Evolutionary conservation across 2,113 vertebrate species (phyloP).

Genomic region (Stigmatopora nigra): DNA sequence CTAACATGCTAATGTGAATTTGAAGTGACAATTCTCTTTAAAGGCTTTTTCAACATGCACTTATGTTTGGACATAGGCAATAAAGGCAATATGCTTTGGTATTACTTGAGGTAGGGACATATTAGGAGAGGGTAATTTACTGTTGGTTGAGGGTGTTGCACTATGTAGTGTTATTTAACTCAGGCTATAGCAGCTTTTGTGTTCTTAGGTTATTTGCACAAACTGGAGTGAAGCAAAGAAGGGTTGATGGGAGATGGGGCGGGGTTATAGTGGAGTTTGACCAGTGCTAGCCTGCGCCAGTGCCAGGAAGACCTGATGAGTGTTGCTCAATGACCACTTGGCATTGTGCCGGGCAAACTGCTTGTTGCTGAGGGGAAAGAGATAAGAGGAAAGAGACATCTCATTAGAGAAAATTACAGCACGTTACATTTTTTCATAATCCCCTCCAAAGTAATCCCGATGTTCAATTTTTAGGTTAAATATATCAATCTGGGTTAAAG

Average conservation of each 20-base stretch:
- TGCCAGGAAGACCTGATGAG: conserved; percentile 52
- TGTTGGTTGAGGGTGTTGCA: neutral
- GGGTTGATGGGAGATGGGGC: neutral
- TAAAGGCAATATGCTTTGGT: conserved; percentile 56
- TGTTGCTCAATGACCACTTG: conserved; percentile 69
- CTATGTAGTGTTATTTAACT: conserved; percentile 6
- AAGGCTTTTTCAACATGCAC: conserved; percentile 45
- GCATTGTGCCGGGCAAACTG: conserved; percentile 44
- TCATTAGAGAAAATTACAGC: neutral
- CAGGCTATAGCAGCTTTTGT: conserved; percentile 22
- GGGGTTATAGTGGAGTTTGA: neutral
- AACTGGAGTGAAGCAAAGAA: neutral
- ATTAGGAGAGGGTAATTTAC: neutral
- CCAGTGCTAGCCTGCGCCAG: conserved; percentile 57
- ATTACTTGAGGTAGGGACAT: conserved; percentile 20
- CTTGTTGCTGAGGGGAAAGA: conserved; percentile 21
- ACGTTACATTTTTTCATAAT: neutral
- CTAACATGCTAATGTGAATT: conserved; percentile 8
- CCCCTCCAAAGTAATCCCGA: too few species aligned
- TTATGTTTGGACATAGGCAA: conserved; percentile 32
- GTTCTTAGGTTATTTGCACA: neutral
- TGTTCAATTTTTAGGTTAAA: too few species aligned
- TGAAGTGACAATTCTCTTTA: conserved; percentile 15
- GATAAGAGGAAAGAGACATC: neutral
- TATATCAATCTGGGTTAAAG: too few species aligned